Conservation (phyloP, 2,113 vertebrate genomes). For the Daboia siamensis region DNA sequence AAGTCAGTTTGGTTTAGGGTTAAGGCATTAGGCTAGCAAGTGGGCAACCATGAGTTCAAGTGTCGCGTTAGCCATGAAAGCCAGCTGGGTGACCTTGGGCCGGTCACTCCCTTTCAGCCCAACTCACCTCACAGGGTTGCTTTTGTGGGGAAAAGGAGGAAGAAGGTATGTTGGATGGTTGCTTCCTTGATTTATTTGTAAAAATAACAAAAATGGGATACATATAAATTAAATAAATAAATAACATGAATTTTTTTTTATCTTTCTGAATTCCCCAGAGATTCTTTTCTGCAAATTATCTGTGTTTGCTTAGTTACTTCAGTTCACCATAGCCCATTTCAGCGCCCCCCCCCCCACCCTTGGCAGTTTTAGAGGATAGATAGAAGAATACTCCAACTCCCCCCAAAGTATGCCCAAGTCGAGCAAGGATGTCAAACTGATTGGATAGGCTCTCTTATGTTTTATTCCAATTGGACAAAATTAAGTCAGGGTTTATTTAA, state of each 20-base stretch:
- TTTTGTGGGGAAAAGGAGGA: background rate
- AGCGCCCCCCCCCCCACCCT: background rate
- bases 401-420: background rate
- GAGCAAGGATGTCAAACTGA: background rate
- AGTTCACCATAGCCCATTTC: background rate
- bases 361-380: background rate
- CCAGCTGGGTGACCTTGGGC: background rate
- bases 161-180: background rate
- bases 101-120: background rate
- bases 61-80: background rate
- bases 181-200: background rate
- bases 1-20: background rate
- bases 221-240: background rate
- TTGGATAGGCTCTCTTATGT: background rate
- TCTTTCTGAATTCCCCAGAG: background rate
- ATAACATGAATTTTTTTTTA: background rate
- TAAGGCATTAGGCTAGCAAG: background rate
- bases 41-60: background rate
- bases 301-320: background rate
- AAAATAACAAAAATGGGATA: background rate
- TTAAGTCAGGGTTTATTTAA: background rate
- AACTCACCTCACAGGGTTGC: background rate
- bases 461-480: background rate
- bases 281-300: background rate
- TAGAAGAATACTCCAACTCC: background rate